A percentile compares a stretch with the other conserved stretches of the same genome.
These are phyloP conservation scores for Sialia sialis DNA, from an alignment of 2,113 vertebrate genomes.

Conservation along the genomic window DNA sequence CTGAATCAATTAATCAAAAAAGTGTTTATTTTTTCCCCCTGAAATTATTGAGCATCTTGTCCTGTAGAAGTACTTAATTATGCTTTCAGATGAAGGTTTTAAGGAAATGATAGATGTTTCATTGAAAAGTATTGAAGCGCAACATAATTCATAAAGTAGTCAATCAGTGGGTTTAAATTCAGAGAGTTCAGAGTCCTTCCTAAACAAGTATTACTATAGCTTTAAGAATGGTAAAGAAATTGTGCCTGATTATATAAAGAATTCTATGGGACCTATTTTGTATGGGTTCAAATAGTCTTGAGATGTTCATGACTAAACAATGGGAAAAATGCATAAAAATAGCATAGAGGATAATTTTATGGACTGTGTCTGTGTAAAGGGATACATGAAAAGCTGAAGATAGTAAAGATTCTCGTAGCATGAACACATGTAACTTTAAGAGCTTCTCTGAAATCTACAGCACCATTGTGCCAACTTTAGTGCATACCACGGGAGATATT, in stretches of 20 bases:
- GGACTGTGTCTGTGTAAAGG: not conserved
- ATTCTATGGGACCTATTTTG: not conserved
- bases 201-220: not conserved
- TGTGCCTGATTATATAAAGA: not conserved
- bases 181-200: not conserved
- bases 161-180: not conserved
- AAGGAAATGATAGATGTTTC: not conserved
- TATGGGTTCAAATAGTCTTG: not conserved
- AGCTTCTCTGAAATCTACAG: not conserved
- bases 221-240: not conserved
- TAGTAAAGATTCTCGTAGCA: not conserved
- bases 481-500: constrained; percentile 7
- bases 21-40: not conserved
- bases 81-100: not conserved
- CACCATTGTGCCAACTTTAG: not conserved
- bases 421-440: not conserved
- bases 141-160: not conserved
- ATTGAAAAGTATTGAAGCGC: not conserved
- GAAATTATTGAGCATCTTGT: not conserved
- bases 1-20: not conserved
- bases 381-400: not conserved
- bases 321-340: not conserved
- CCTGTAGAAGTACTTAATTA: not conserved
- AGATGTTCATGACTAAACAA: not conserved
- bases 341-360: not conserved